These are phyloP conservation scores for Aplysina aerophoba DNA, from an alignment of 37 sponge, comb jelly and placozoan genomes.

Conservation along the genomic window DNA sequence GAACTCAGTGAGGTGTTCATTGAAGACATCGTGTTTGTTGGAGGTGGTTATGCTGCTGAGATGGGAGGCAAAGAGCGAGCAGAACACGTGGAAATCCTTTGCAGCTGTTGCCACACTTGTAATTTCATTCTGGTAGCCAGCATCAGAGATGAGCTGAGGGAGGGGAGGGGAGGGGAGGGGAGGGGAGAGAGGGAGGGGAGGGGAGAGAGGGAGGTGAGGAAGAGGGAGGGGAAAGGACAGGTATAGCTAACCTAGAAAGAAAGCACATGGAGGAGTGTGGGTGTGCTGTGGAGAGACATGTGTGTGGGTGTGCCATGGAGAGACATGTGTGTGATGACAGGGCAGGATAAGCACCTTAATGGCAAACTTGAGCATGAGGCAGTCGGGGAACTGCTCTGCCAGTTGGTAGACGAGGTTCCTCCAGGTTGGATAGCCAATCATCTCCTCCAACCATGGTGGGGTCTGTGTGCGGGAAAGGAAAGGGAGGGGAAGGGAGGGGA, in stretches of 20 bases:
- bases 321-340: neutral
- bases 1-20: constrained; percentile 46
- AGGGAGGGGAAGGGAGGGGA: too few relatives aligned
- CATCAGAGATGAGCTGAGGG: constrained; percentile 44
- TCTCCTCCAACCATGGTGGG: constrained; percentile 95
- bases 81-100: constrained; percentile 89
- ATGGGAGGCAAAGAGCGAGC: constrained; percentile 64
- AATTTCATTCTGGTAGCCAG: constrained; percentile 63
- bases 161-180: too few relatives aligned
- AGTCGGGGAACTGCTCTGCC: constrained; percentile 94
- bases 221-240: too few relatives aligned
- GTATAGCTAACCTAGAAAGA: too few relatives aligned
- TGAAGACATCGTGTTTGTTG: constrained; percentile 25
- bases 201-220: too few relatives aligned
- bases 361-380: constrained; percentile 91
- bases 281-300: neutral
- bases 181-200: neutral
- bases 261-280: neutral
- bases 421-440: constrained; percentile 93
- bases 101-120: constrained; percentile 85
- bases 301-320: neutral
- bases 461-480: constrained; percentile 45
- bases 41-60: constrained; percentile 60
- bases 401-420: constrained; percentile 93
- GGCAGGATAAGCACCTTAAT: constrained; percentile 52